phyloP scores from a whole-genome alignment of 2,888 invertebrate genomes.

The Eupithecia vulgata region DNA sequence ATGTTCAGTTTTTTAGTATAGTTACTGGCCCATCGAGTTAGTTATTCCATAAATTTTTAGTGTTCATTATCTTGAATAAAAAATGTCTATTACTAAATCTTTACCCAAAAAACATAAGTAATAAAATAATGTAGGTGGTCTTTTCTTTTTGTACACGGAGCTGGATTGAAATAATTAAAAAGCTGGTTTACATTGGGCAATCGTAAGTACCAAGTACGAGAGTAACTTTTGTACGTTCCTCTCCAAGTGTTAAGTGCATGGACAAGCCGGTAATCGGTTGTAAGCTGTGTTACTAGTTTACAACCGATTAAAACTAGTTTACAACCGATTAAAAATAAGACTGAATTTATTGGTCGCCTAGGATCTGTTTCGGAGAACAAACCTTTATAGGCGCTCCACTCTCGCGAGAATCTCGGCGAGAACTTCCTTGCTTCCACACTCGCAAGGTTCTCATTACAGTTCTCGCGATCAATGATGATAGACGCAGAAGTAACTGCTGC shows the following conservation, averaged over 20 bases:
- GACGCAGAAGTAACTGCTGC: too few species aligned
- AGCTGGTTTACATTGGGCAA: slow-evolving; percentile 1
- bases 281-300: too few species aligned
- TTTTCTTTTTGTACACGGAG: not conserved
- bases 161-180: not conserved
- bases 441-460: too few species aligned
- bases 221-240: not conserved
- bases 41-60: not conserved
- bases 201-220: not conserved
- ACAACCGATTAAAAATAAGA: not conserved
- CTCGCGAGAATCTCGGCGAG: too few species aligned
- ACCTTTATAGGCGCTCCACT: too few species aligned
- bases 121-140: not conserved
- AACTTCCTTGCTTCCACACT: too few species aligned
- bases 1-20: not conserved
- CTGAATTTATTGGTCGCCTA: too few species aligned
- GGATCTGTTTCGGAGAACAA: too few species aligned
- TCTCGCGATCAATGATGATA: too few species aligned
- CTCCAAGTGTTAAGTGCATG: not conserved
- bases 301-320: not conserved
- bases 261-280: not conserved
- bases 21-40: not conserved
- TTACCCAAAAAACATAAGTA: not conserved
- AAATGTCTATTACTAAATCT: not conserved
- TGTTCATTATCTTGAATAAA: not conserved